Evolutionary conservation across 2,888 invertebrate species (phyloP).

Genomic region (Oscheius sp.): DNA sequence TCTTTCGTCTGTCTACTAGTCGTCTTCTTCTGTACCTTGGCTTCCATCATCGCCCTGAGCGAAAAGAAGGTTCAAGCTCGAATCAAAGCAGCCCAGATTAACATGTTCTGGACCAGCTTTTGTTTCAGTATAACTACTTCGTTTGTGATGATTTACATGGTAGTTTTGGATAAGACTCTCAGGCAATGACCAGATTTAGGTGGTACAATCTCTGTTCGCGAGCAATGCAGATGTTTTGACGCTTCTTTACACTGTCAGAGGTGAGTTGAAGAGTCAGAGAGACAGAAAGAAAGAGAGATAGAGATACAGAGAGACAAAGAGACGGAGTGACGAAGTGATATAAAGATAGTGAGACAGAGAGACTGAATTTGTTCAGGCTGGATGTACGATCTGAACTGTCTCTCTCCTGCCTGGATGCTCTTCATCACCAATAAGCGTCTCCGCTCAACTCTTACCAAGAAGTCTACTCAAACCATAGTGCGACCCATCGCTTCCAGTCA

Average conservation of each 20-base stretch:
- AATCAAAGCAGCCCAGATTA: background rate
- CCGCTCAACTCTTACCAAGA: background rate
- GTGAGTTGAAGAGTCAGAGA: background rate
- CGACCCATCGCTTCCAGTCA: no score
- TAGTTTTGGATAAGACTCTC: background rate
- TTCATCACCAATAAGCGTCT: constrained; percentile 6
- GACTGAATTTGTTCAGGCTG: background rate
- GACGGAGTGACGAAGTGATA: no score
- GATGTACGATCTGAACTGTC: constrained; percentile 23
- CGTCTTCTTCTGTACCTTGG: constrained; percentile 7
- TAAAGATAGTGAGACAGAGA: no score
- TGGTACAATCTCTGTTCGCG: background rate
- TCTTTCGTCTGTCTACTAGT: background rate
- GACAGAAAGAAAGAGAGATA: no score
- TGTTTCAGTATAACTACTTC: constrained; percentile 6
- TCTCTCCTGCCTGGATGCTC: constrained; percentile 25
- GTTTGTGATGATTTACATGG: constrained; percentile 18
- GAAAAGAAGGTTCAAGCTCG: background rate
- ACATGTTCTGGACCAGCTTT: constrained; percentile 24
- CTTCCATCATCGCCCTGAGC: background rate
- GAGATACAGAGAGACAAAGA: no score
- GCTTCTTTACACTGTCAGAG: background rate
- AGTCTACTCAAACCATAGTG: no score
- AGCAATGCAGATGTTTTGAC: background rate
- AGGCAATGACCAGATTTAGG: background rate